Percentiles rank a stretch among this genome's conserved stretches.
Conservation (phyloP, 2,888 invertebrate genomes). For the Aricia artaxerxes region DNA sequence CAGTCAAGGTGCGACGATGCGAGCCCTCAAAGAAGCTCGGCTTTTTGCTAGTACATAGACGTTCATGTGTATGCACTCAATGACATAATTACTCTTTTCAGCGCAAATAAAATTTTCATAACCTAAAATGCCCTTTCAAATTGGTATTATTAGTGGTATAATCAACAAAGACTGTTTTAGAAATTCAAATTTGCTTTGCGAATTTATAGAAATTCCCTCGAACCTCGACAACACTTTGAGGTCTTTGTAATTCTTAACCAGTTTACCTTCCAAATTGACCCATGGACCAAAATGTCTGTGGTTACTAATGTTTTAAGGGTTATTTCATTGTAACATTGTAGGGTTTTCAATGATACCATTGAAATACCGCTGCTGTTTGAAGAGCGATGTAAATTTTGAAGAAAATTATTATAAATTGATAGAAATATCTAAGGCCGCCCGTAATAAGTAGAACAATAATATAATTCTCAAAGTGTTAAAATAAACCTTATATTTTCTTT, state of each 20-base stretch:
- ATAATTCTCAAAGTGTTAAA: too few species aligned
- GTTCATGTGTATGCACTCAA: too few species aligned
- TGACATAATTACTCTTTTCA: too few species aligned
- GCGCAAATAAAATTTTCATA: neutral
- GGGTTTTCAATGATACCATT: neutral
- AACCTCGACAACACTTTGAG: neutral
- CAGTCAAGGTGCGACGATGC: too few species aligned
- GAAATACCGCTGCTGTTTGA: neutral
- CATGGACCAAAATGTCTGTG: neutral
- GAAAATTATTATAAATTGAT: neutral
- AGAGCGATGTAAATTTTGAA: neutral
- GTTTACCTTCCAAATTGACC: conserved; percentile 7
- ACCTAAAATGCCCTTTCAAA: neutral
- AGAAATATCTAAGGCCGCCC: too few species aligned
- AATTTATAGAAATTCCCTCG: conserved; percentile 7
- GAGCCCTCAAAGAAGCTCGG: too few species aligned
- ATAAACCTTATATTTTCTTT: too few species aligned
- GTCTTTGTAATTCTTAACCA: conserved; percentile 4
- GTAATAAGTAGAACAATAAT: too few species aligned
- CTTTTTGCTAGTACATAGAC: too few species aligned
- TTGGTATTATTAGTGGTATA: neutral
- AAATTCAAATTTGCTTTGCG: conserved; percentile 3
- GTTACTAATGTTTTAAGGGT: neutral
- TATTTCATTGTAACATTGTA: neutral
- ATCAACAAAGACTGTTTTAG: neutral